These are phyloP conservation scores for Scaptomyza graminum DNA, from an alignment of 1,140 invertebrate species.

Conservation along the genomic window DNA sequence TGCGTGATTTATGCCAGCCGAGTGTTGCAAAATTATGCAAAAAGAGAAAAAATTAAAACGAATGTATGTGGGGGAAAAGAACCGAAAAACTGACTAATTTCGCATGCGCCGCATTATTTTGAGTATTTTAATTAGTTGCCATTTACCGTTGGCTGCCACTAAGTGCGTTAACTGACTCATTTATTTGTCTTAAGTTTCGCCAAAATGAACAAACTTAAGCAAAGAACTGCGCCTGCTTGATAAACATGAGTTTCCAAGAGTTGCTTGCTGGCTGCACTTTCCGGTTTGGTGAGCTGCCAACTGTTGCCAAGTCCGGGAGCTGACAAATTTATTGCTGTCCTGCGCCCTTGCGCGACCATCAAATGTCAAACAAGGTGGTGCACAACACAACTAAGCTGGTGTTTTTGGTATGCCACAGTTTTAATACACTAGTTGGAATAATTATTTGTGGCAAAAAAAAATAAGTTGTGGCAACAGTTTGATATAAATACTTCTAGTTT, in stretches of 20 bases:
- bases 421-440: constrained; percentile 4
- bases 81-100: constrained; percentile 24
- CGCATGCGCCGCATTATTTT: constrained; percentile 39
- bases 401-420: neutral
- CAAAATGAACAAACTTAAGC: constrained; percentile 18
- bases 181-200: constrained; percentile 13
- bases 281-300: neutral
- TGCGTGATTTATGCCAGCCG: constrained; percentile 43
- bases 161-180: constrained; percentile 14
- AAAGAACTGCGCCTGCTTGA: neutral
- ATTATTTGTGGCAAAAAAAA: neutral
- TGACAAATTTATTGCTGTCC: constrained; percentile 26
- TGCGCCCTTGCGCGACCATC: constrained; percentile 1
- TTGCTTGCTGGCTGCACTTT: neutral
- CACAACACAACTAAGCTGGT: neutral
- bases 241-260: constrained; percentile 12
- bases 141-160: constrained; percentile 22
- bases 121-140: constrained; percentile 35
- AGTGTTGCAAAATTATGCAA: constrained; percentile 23
- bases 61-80: neutral
- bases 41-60: neutral
- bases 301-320: neutral
- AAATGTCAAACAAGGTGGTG: neutral
- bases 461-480: too few species aligned
- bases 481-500: too few species aligned